Evolutionary conservation across 92 coral and sea anemone genomes (phyloP).

Genomic region (Zoanthus gigantus): DNA sequence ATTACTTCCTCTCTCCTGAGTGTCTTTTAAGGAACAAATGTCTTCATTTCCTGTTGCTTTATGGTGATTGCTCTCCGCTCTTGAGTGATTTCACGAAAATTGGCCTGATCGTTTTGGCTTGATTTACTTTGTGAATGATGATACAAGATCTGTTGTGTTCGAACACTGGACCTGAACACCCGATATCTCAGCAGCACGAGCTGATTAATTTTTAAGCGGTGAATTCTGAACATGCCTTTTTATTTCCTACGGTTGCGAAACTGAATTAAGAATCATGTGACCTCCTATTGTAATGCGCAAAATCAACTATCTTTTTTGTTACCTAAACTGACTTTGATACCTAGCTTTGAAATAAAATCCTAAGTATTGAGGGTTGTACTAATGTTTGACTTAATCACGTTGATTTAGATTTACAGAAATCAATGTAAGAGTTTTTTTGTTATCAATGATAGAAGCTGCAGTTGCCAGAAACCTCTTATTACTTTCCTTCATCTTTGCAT

Average conservation of each 20-base stretch:
- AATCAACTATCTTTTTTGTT: constrained; percentile 15
- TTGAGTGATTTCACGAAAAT: constrained; percentile 50
- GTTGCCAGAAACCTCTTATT: constrained; percentile 38
- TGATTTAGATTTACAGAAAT: constrained; percentile 33
- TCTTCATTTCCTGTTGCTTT: constrained; percentile 49
- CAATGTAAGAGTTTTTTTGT: constrained; percentile 22
- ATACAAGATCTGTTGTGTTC: constrained; percentile 4
- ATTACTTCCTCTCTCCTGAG: constrained; percentile 25
- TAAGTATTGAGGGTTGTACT: constrained; percentile 9
- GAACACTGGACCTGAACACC: neutral
- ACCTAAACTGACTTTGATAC: neutral
- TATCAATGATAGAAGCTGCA: constrained; percentile 27
- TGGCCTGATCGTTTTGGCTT: constrained; percentile 15
- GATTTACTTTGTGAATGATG: neutral
- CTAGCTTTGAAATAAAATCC: constrained; percentile 13
- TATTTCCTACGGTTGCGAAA: constrained; percentile 49
- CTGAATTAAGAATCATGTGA: constrained; percentile 43
- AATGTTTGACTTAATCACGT: constrained; percentile 11
- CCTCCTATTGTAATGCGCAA: constrained; percentile 34
- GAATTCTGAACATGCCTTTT: constrained; percentile 52
- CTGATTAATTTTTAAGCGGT: constrained; percentile 28
- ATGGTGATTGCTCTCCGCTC: constrained; percentile 38
- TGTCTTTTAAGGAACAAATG: constrained; percentile 41
- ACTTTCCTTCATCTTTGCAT: constrained; percentile 49
- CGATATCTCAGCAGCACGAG: neutral